A percentile compares a stretch with the other conserved stretches of the same genome.
phyloP scores from a whole-genome alignment of 2,888 invertebrate species.

The Slavum lentiscoides region DNA sequence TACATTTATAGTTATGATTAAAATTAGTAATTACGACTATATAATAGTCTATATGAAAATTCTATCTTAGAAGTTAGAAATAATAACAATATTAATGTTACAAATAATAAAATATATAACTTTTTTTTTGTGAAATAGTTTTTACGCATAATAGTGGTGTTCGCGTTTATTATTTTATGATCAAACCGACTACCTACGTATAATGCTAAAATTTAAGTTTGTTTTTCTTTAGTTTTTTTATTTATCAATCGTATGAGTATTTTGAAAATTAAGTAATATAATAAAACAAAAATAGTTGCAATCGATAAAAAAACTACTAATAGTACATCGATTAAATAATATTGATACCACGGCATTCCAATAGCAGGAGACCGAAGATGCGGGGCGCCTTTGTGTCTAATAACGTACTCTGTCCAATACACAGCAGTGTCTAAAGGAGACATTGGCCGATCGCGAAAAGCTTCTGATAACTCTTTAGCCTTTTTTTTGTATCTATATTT shows the following conservation, averaged over 20 bases:
- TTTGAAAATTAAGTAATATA: background rate
- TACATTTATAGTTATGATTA: no score
- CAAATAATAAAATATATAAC: no score
- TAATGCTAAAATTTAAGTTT: background rate
- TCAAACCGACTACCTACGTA: background rate
- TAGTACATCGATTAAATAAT: conserved; percentile 40
- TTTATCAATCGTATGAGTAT: background rate
- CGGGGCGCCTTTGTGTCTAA: conserved; percentile 62
- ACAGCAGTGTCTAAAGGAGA: conserved; percentile 66
- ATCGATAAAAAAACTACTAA: background rate
- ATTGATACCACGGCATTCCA: conserved; percentile 45
- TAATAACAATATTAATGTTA: no score
- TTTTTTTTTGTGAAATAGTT: no score
- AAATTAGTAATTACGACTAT: no score
- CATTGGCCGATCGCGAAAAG: conserved; percentile 63
- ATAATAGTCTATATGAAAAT: no score
- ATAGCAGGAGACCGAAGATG: conserved; percentile 26
- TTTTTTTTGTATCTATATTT: conserved; percentile 56
- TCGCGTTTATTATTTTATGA: no score
- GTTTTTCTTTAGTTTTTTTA: background rate
- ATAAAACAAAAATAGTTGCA: background rate
- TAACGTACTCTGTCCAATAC: conserved; percentile 70
- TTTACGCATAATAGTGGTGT: no score
- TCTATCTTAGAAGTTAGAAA: no score
- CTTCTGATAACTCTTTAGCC: conserved; percentile 55